Base-by-base conservation (phyloP, 2,113 vertebrate genomes). In the Erinaceus europaeus region DNA sequence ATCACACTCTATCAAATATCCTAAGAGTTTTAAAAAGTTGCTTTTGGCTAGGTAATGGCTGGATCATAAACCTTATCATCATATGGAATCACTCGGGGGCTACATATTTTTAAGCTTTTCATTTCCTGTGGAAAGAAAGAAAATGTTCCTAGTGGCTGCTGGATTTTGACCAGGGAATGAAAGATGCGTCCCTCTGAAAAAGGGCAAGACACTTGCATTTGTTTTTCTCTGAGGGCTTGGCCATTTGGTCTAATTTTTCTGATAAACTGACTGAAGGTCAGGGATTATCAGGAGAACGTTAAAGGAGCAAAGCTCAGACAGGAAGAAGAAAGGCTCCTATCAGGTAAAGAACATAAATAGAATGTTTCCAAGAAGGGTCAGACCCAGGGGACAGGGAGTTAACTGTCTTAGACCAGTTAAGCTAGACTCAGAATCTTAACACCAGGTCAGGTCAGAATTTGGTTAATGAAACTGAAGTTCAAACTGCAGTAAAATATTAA, bases 181-280 rank as follows among this genome's bases (percentile, higher is more conserved):
- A 83, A 90, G 74, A 84, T 80, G 72, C 13, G 32, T 88, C 72
- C 93, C 52, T 3, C 21, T 88, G 84, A 61, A 64, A 53, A 74
- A 93, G 90, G 61, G 78, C 55, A 86, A 55, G 82, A 5, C 44
- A 64, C 36, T 71, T 75, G 36, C 67, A 88, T 92, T 89, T 88
- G 82, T 90, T 92, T 86, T 83, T 59, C 74, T 82, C 83, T 0
- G 27, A 85, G 85, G 82, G 79, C 55, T 40, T 85, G 82, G 38
- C 82, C 71, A 46, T 88, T 75, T 62, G 82, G 69, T 67, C 57
- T 89, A 82, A 89, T 93, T 95, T 94, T 73, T 93, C 64, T 93
- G 88, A 89, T 84, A 85, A 82, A 61, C 85, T 89, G 73, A 90
- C 67, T 90, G 67, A 87, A 67, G 94, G 85, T 78, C 88, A 87